Base-by-base conservation (phyloP, 2,888 invertebrate species). In the Rosalia funebris region DNA sequence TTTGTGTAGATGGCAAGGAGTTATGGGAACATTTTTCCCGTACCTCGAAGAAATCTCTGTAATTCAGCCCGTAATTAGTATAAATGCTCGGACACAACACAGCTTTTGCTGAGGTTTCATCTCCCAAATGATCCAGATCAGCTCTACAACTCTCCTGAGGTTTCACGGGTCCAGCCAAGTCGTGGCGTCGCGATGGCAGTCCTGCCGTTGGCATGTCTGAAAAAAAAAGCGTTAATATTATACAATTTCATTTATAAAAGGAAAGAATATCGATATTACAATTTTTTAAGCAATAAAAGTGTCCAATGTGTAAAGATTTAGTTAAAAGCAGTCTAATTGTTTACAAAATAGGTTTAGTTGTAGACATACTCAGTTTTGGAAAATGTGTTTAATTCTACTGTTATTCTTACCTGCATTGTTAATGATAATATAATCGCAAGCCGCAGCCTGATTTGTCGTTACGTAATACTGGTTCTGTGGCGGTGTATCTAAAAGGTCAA, bases 61-160 rank as follows among this genome's bases (percentile, higher is more conserved):
- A 79, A 34, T 71, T 78, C 16, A 83, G 66, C 2, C 81, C 82
- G 62, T 81, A 81, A 60, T 78, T 79, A 1, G 81, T 80, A 46
- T 80, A 82, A 63, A 83, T 76, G 58, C 77, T 81, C n/a, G 84
- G 84, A 66, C 78, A 80, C 25, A 84, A 60, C 7, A 82, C 62
- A 17, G 78, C 73, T 42, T 72, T 77, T 4, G 77, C 77, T 10
- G 78, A 68, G 1, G 79, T 79, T 62, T 81, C 79, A 17, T 74
- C 70, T 10, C 78, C 78, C 42, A 80, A 69, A 63, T 71, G 71
- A 37, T 75, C 78, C 11, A 78, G 61, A 69, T 78, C 76, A 11
- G 76, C 76, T 61, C 69, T 56, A 57, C 76, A 74, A 12, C 68
- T 71, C 4, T 76, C 73, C 20, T 54, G 60, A n/a, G 75, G 76